phyloP scores from a whole-genome alignment of 2,797 vertebrate genomes.

The Anniella stebbinsi region DNA sequence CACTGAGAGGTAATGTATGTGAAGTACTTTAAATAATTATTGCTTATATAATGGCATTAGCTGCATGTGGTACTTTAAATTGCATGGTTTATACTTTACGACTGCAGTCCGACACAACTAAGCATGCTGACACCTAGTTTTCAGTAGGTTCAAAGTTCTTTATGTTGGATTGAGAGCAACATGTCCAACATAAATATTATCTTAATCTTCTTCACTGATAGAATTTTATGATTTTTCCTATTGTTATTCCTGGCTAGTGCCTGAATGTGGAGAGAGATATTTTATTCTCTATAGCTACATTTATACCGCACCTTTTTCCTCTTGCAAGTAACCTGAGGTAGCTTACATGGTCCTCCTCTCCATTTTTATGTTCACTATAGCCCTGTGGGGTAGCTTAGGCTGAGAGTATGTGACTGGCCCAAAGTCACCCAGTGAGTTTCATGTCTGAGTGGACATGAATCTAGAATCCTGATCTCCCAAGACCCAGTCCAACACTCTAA shows the following conservation, averaged over 20 bases:
- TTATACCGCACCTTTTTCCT: no score
- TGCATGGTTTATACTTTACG: background rate
- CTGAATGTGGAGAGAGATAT: background rate
- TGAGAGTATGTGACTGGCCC: no score
- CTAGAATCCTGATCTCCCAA: no score
- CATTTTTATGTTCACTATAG: no score
- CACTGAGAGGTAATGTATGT: background rate
- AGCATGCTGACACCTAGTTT: background rate
- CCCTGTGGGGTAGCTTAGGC: no score
- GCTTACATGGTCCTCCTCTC: no score
- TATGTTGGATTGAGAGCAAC: background rate
- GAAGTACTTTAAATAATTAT: background rate
- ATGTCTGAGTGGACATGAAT: no score
- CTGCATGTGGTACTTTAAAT: background rate
- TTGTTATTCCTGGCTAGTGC: background rate
- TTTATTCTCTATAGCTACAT: no score
- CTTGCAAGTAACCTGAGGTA: no score
- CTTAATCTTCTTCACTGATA: no score
- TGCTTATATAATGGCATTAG: background rate
- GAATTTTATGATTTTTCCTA: background rate
- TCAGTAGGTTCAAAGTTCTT: background rate
- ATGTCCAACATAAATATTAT: background rate
- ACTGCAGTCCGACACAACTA: background rate
- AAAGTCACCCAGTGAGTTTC: no score
- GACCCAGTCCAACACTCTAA: no score